These are phyloP conservation scores for Indicator maculatus DNA, from an alignment of 2,113 vertebrate species.

Conservation along the genomic window DNA sequence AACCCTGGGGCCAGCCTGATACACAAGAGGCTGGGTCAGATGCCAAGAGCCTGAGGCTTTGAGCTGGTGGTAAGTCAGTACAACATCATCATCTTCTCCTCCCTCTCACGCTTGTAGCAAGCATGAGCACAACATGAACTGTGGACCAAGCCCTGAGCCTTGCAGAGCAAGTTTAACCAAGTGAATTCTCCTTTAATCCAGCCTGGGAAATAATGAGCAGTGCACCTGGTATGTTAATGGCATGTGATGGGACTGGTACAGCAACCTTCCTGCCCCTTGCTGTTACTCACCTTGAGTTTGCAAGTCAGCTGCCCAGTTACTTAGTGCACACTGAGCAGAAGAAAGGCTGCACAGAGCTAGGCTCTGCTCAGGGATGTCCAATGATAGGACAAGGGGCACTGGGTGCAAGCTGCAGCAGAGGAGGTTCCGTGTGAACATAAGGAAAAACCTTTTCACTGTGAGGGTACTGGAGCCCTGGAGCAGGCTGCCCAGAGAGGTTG, in stretches of 20 bases:
- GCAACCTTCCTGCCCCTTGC: conserved; percentile 2
- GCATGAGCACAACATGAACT: not conserved
- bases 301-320: not conserved
- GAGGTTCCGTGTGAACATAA: no score
- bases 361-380: no score
- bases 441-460: no score
- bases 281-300: not conserved
- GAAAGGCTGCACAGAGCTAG: not conserved
- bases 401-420: no score
- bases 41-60: not conserved
- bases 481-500: no score
- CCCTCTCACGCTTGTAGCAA: not conserved
- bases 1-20: not conserved
- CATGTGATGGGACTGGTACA: conserved; percentile 8
- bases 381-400: no score
- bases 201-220: conserved; percentile 24
- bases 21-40: not conserved
- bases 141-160: conserved; percentile 10
- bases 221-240: conserved; percentile 47
- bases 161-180: conserved; percentile 24
- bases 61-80: not conserved
- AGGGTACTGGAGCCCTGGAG: no score
- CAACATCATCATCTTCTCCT: not conserved
- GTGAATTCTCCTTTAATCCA: conserved; percentile 18
- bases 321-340: not conserved